These are phyloP conservation scores for Greenwoodochromis staneri DNA, from an alignment of 2,113 vertebrate species.

Conservation along the genomic window DNA sequence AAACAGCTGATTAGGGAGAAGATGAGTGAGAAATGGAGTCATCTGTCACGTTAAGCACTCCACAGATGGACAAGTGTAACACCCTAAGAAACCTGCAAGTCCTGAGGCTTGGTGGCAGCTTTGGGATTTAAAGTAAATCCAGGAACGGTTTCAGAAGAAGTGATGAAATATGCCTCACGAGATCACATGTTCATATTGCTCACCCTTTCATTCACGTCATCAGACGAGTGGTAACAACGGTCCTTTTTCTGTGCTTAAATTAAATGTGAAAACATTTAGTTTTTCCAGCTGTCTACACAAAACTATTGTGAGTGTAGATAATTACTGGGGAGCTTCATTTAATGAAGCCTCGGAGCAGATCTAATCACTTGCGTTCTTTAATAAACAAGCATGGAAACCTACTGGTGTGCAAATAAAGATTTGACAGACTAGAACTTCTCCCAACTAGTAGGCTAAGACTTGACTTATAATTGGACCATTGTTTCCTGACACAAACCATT, in stretches of 20 bases:
- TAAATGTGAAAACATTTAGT: background rate
- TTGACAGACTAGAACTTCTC: background rate
- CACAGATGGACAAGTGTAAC: conserved; percentile 25
- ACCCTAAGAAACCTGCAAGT: conserved; percentile 5
- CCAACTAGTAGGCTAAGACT: background rate
- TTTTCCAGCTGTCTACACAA: conserved; percentile 15
- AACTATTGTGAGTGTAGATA: background rate
- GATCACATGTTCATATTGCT: background rate
- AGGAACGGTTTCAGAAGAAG: background rate
- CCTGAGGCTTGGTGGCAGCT: conserved; percentile 14
- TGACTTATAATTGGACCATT: conserved; percentile 51
- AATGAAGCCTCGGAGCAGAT: conserved; percentile 19
- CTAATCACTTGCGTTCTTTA: conserved; percentile 12
- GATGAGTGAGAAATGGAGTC: conserved; percentile 20
- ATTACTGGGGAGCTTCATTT: conserved; percentile 19
- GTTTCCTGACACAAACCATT: conserved; percentile 24
- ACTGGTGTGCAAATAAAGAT: conserved; percentile 8
- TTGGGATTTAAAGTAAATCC: background rate
- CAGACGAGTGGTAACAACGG: background rate
- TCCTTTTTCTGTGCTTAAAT: background rate
- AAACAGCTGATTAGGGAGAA: conserved; percentile 37
- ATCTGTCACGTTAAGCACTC: conserved; percentile 37
- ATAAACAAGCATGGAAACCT: conserved; percentile 9
- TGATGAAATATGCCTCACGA: background rate
- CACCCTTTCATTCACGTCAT: conserved; percentile 1